Percentiles rank a stretch among this genome's conserved stretches.
Conservation (phyloP, 2,113 vertebrate genomes). For the Campylomormyrus numenius region DNA sequence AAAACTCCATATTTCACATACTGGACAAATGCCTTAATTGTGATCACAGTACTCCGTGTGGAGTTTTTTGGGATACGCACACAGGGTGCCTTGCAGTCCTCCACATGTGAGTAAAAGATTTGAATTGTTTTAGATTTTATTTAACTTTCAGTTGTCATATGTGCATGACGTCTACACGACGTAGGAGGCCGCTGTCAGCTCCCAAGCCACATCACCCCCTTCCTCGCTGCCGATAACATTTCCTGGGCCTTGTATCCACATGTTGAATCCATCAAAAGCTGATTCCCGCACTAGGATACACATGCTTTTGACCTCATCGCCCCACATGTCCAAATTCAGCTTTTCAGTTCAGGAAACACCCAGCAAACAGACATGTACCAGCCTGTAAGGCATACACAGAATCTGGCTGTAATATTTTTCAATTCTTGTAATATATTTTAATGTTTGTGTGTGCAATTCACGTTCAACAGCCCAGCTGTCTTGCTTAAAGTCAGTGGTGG, state of each 20-base stretch:
- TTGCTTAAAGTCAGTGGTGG: no score
- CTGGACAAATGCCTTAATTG: not conserved
- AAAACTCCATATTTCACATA: not conserved
- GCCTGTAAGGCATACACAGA: not conserved
- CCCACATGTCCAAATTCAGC: not conserved
- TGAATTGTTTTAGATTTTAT: not conserved
- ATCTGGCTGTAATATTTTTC: not conserved
- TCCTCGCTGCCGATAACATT: not conserved
- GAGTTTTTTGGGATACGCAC: not conserved
- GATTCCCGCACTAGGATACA: not conserved
- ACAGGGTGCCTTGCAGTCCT: not conserved
- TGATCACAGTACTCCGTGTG: not conserved
- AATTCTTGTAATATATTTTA: no score
- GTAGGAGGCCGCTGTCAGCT: not conserved
- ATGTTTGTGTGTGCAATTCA: no score
- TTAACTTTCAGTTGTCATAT: not conserved
- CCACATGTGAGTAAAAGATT: not conserved
- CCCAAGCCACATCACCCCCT: not conserved
- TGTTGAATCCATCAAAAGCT: not conserved
- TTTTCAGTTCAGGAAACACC: not conserved
- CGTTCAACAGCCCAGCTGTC: no score
- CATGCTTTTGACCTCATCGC: not conserved
- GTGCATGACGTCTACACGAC: not conserved
- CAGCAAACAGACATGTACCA: not conserved
- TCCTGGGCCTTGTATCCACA: not conserved